Conservation (phyloP, 2,888 invertebrate species). For the Calameuta filiformis region DNA sequence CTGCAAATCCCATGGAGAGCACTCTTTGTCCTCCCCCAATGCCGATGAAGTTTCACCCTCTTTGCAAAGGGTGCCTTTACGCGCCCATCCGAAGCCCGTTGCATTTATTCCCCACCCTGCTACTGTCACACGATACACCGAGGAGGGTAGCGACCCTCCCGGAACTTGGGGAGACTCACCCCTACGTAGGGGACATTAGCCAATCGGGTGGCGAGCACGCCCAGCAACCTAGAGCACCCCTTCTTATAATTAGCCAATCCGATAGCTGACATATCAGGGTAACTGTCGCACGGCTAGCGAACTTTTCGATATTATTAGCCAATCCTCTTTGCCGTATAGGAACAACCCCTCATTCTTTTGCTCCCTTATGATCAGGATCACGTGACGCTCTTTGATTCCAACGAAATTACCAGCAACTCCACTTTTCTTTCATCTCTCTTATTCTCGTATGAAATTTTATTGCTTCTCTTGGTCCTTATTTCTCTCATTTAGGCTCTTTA, state of each 20-base stretch:
- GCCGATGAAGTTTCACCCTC: conserved; percentile 3
- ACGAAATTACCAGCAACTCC: conserved; percentile 1
- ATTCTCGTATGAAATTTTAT: not conserved
- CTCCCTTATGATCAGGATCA: not conserved
- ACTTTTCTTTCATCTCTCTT: not conserved
- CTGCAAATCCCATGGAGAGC: conserved; percentile 7
- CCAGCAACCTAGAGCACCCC: conserved; percentile 48
- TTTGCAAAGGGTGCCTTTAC: not conserved
- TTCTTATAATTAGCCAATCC: conserved; percentile 59
- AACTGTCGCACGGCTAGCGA: conserved; percentile 3
- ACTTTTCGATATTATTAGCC: conserved; percentile 1
- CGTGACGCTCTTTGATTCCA: conserved; percentile 4
- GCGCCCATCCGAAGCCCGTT: not conserved
- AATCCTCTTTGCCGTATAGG: not conserved
- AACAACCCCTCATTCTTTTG: not conserved
- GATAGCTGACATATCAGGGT: conserved; percentile 24
- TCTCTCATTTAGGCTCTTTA: not conserved
- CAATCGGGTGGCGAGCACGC: conserved; percentile 55
- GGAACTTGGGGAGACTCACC: conserved; percentile 11
- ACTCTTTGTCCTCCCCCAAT: not conserved
- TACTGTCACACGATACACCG: conserved; percentile 3
- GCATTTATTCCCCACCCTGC: not conserved
- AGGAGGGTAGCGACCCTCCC: conserved; percentile 29
- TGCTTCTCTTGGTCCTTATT: not conserved
- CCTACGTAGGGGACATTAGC: conserved; percentile 34